Conservation (phyloP, 2,113 vertebrate species). For the Otolemur garnettii region DNA sequence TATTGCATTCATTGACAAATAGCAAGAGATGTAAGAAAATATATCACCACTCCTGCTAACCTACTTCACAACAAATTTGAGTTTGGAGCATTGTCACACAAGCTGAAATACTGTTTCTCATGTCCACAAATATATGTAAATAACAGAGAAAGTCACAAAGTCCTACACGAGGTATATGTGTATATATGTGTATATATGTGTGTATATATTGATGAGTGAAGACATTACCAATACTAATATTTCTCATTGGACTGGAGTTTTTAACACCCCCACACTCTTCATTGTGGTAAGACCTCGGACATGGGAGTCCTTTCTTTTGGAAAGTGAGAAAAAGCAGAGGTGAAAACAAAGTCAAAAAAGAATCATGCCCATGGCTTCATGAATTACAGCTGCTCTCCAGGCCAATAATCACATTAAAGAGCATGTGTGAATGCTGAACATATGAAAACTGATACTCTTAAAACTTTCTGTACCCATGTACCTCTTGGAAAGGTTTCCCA, state of each 20-base stretch:
- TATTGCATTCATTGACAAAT: not conserved
- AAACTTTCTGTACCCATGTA: not conserved
- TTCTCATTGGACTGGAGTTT: not conserved
- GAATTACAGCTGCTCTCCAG: not conserved
- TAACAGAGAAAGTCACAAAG: not conserved
- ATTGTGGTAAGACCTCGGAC: not conserved
- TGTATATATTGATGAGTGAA: not conserved
- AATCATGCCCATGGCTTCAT: not conserved
- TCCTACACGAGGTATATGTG: not conserved
- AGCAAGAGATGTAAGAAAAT: not conserved
- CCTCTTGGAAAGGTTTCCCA: not conserved
- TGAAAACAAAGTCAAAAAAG: not conserved
- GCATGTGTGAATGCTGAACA: not conserved
- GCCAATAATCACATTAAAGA: not conserved
- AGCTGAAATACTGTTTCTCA: not conserved
- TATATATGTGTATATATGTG: no score
- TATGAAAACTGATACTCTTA: not conserved
- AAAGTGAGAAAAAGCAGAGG: not conserved
- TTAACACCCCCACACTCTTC: not conserved
- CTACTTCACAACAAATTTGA: not conserved
- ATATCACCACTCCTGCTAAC: not conserved
- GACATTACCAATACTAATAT: not conserved
- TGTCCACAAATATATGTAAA: not conserved
- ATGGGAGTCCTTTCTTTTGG: not conserved
- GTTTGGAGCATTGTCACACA: not conserved